Evolutionary conservation across 2,797 vertebrate species (phyloP).

Genomic region (Perdix hodgsoniae): DNA sequence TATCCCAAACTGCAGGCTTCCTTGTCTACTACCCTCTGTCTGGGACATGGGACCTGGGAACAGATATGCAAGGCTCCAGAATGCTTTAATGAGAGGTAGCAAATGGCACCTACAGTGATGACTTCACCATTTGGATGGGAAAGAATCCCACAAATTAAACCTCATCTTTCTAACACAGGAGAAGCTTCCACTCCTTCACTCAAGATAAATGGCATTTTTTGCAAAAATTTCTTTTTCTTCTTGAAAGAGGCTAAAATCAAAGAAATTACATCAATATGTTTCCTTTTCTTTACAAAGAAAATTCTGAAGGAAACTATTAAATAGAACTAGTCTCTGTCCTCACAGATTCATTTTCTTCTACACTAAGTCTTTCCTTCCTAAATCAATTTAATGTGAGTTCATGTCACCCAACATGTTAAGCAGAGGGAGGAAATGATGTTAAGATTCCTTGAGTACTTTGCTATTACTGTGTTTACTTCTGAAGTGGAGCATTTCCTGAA

Average conservation of each 20-base stretch:
- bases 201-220: neutral
- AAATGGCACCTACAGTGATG: neutral
- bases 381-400: neutral
- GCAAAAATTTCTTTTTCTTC: neutral
- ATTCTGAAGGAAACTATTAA: neutral
- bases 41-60: neutral
- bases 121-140: neutral
- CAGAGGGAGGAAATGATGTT: conserved; percentile 37
- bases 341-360: neutral
- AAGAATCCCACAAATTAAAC: neutral
- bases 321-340: neutral
- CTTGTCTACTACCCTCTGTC: too few relatives aligned
- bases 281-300: neutral
- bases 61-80: neutral
- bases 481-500: conserved; percentile 57
- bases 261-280: neutral
- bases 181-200: neutral
- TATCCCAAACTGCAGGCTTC: neutral
- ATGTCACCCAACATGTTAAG: neutral
- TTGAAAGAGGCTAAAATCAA: neutral
- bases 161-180: neutral
- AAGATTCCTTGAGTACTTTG: neutral
- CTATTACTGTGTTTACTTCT: conserved; percentile 26
- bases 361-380: neutral
- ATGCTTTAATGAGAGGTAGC: neutral